These are phyloP conservation scores for Crotophaga sulcirostris DNA, from an alignment of 2,113 vertebrate species.

Conservation along the genomic window DNA sequence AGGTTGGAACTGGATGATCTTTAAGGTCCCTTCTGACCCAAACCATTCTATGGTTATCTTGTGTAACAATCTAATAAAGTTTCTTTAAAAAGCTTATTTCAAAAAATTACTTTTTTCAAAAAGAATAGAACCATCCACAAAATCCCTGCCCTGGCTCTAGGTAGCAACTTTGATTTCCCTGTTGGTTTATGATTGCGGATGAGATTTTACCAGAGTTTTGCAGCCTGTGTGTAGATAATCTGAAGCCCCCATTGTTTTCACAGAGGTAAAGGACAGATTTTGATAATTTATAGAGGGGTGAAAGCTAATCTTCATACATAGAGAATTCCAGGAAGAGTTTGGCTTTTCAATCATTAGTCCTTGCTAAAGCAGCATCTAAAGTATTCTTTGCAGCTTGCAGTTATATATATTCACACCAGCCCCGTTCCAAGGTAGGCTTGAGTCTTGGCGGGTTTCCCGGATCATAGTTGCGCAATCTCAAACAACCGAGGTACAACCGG, in stretches of 20 bases:
- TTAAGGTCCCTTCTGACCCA: too few species aligned
- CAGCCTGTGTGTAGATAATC: neutral
- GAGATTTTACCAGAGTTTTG: neutral
- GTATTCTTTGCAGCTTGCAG: neutral
- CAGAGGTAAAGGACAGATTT: neutral
- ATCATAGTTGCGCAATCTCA: fast-evolving
- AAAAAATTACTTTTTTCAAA: neutral
- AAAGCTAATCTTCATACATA: neutral
- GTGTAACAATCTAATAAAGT: neutral
- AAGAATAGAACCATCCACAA: neutral
- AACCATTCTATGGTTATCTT: neutral
- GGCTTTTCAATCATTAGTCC: neutral
- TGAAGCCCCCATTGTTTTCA: neutral
- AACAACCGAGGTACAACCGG: neutral
- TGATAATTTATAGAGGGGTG: neutral
- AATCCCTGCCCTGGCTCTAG: neutral
- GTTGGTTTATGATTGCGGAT: neutral
- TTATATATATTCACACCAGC: neutral
- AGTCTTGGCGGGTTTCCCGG: conserved; percentile 12
- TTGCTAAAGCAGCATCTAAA: neutral
- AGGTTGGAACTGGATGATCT: too few species aligned
- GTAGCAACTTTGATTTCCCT: neutral
- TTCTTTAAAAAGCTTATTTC: neutral
- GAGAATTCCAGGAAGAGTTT: neutral
- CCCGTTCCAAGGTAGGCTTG: neutral